Evolutionary conservation across 2,888 invertebrate species (phyloP).

Genomic region (Diaphora mendica): DNA sequence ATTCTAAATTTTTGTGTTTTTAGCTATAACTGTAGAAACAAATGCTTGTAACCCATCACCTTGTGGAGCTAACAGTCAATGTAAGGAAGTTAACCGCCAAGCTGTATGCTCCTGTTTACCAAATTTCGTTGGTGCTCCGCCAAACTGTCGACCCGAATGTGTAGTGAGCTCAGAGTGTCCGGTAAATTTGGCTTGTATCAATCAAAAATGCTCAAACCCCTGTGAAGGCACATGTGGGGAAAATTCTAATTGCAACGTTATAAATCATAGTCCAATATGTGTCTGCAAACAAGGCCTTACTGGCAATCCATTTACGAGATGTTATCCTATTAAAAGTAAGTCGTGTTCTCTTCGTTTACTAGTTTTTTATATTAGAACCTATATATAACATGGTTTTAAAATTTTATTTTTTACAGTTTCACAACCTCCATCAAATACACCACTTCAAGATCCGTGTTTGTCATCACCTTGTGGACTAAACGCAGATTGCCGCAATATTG

Average conservation of each 20-base stretch:
- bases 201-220: conserved; percentile 90
- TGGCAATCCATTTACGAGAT: conserved; percentile 92
- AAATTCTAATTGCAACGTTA: conserved; percentile 88
- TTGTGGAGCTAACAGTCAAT: conserved; percentile 92
- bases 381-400: background rate
- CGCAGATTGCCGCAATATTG: conserved; percentile 87
- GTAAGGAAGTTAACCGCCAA: conserved; percentile 90
- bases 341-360: conserved; percentile 1
- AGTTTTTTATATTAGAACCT: background rate
- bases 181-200: conserved; percentile 88
- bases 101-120: conserved; percentile 90
- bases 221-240: conserved; percentile 88
- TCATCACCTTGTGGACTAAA: conserved; percentile 90
- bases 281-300: conserved; percentile 90
- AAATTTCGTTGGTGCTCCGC: conserved; percentile 89
- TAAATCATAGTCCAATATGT: conserved; percentile 91
- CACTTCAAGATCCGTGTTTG: conserved; percentile 85
- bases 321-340: conserved; percentile 86
- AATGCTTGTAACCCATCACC: conserved; percentile 86
- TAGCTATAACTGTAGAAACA: conserved; percentile 67
- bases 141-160: conserved; percentile 91
- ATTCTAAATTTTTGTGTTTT: conserved; percentile 29
- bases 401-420: conserved; percentile 65
- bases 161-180: conserved; percentile 89
- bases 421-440: conserved; percentile 61